Evolutionary conservation across 2,888 invertebrate species (phyloP), one percentile per base, ranked within the genome.

Genomic region (Acheta domesticus): DNA sequence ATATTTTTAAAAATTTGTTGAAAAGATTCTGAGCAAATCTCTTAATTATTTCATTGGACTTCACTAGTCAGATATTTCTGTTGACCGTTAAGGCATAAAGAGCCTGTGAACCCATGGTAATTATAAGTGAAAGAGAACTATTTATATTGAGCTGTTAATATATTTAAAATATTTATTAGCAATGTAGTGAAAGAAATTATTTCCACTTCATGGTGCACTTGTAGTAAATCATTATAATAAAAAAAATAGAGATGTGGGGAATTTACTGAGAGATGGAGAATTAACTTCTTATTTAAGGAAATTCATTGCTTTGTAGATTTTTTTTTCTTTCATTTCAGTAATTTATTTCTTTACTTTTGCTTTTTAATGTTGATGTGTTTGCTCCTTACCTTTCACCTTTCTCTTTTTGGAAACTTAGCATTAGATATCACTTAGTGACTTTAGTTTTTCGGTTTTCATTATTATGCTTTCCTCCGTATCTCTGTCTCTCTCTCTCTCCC

Each of bases 401-500:
- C 73, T 77, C 48, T 77, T 73, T 77, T 79, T 78, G 73, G 73
- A 80, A 77, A 23, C 77, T 80, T 62, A 77, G 78, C 79, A 78
- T 79, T 78, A 49, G 74, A 80, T 81, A 48, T 79, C 75, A 19
- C n/a, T 19, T 79, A 50, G 48, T 74, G 76, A 77, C 81, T 79
- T 75, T 82, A 80, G 83, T 84, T 84, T 83, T 83, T 82, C 82
- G 83, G 83, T 83, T 83, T 84, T 84, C 83, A 84, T 82, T 84
- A 83, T 85, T 84, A 83, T n/a, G 62, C 62, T 62, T 62, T 82
- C 81, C 83, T 83, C 84, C 84, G 84, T 83, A 83, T 85, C 84
- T 85, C 79, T 80, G 84, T 76, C 62, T 62, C 62, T 83, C 84
- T 85, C 84, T 83, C 82, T 86, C 87, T 86, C 85, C 88, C 90